Evolutionary conservation across 2,113 vertebrate species (phyloP).

Genomic region (Clarias batrachus): DNA sequence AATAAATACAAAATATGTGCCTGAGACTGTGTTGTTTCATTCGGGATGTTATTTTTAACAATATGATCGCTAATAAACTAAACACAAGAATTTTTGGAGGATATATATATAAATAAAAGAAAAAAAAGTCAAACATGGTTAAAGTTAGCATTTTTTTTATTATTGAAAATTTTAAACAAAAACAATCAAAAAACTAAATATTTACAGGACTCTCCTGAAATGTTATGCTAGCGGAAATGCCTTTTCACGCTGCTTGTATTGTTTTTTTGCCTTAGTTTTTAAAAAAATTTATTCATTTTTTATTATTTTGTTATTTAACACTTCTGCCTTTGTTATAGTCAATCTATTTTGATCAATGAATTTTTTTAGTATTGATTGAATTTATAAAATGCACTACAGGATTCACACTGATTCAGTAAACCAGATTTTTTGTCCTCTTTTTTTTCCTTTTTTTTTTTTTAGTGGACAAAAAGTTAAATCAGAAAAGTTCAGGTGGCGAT

Average conservation of each 20-base stretch:
- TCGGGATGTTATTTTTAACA: too few species aligned
- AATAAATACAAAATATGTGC: too few species aligned
- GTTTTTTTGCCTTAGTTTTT: conserved; percentile 50
- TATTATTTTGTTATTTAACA: neutral
- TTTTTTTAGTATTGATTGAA: conserved; percentile 56
- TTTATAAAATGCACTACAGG: conserved; percentile 59
- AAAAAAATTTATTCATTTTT: conserved; percentile 10
- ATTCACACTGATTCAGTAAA: conserved; percentile 19
- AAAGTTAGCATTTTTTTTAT: conserved; percentile 63
- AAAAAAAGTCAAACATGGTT: conserved; percentile 50
- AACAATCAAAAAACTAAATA: conserved; percentile 58
- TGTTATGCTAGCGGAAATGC: conserved; percentile 69
- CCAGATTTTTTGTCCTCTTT: conserved; percentile 14
- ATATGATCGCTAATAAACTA: conserved; percentile 58
- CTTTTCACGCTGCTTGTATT: conserved; percentile 60
- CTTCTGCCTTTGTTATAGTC: conserved; percentile 47
- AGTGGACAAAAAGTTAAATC: conserved; percentile 47
- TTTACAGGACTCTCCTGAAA: conserved; percentile 77
- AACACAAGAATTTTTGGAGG: conserved; percentile 73
- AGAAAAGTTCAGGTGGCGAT: conserved; percentile 37
- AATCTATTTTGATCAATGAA: neutral
- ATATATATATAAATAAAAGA: neutral
- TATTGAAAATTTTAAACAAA: conserved; percentile 51
- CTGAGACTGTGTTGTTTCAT: too few species aligned
- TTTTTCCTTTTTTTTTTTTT: conserved; percentile 39